Evolutionary conservation across 1,140 invertebrate genomes (phyloP).

Genomic region (Leptinotarsa lineolata): DNA sequence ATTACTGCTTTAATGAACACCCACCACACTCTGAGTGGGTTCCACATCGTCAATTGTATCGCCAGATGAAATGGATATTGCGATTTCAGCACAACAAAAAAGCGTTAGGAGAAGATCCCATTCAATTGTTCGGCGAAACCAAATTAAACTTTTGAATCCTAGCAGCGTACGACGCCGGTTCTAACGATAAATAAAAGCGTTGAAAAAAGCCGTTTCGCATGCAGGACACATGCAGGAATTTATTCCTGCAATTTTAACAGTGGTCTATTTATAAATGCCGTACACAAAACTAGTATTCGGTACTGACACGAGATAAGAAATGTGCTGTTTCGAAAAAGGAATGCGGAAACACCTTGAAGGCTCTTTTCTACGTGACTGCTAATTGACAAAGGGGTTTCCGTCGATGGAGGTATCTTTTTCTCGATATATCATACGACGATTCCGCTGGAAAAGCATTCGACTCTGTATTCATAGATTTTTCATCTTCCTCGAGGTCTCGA

Average conservation of each 20-base stretch:
- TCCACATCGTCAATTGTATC: slow-evolving; percentile 5
- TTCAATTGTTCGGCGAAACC: slow-evolving; percentile 11
- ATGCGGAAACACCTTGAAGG: background rate
- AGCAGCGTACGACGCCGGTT: background rate
- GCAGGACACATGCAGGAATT: slow-evolving; percentile 21
- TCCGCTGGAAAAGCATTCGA: too few relatives aligned
- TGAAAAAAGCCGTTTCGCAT: slow-evolving; percentile 14
- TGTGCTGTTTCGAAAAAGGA: background rate
- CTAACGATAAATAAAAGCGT: slow-evolving; percentile 10
- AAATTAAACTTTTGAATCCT: slow-evolving; percentile 23
- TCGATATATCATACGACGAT: too few relatives aligned
- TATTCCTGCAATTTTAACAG: slow-evolving; percentile 19
- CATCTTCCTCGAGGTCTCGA: too few relatives aligned
- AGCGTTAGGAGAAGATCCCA: background rate
- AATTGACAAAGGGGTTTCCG: too few relatives aligned
- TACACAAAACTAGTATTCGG: slow-evolving; percentile 2
- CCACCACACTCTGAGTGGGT: background rate
- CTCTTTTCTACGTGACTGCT: too few relatives aligned
- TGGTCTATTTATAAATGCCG: slow-evolving; percentile 11
- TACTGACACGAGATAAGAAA: background rate
- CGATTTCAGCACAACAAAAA: slow-evolving; percentile 15
- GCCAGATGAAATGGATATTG: slow-evolving; percentile 18
- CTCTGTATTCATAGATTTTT: too few relatives aligned
- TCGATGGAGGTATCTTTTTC: too few relatives aligned
- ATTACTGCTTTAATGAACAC: background rate